phyloP scores from a whole-genome alignment of 1,140 invertebrate species.

The Watersipora subatra region DNA sequence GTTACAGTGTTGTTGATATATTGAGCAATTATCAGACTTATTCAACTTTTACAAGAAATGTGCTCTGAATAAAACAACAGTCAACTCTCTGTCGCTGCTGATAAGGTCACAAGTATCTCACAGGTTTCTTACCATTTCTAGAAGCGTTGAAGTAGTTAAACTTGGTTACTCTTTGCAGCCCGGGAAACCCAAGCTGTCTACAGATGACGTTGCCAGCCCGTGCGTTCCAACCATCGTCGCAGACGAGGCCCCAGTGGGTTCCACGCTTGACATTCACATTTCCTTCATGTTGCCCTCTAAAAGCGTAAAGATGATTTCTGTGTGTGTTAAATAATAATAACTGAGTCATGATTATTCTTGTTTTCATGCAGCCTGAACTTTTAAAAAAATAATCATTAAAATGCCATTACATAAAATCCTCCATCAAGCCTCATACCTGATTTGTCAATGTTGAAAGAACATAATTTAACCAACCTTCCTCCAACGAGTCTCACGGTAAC shows the following conservation, averaged over 20 bases:
- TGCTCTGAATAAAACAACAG: neutral
- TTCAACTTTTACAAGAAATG: neutral
- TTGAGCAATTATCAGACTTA: too few species aligned
- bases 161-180: neutral
- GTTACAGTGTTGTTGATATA: too few species aligned
- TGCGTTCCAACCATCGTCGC: constrained; percentile 10
- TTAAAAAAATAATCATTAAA: too few species aligned
- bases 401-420: too few species aligned
- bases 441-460: too few species aligned
- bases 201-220: constrained; percentile 8
- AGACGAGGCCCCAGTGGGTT: constrained; percentile 8
- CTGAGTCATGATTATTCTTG: too few species aligned
- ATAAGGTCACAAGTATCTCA: neutral
- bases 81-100: neutral
- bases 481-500: too few species aligned
- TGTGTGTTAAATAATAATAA: too few species aligned
- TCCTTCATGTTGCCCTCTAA: constrained; percentile 44
- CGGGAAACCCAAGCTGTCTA: constrained; percentile 7
- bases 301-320: too few species aligned
- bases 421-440: too few species aligned
- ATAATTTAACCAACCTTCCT: too few species aligned
- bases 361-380: too few species aligned
- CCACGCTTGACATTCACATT: constrained; percentile 77
- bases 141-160: constrained; percentile 2
- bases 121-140: neutral